Base-by-base conservation (phyloP, 2,113 vertebrate genomes). In the Syrmaticus mikado region DNA sequence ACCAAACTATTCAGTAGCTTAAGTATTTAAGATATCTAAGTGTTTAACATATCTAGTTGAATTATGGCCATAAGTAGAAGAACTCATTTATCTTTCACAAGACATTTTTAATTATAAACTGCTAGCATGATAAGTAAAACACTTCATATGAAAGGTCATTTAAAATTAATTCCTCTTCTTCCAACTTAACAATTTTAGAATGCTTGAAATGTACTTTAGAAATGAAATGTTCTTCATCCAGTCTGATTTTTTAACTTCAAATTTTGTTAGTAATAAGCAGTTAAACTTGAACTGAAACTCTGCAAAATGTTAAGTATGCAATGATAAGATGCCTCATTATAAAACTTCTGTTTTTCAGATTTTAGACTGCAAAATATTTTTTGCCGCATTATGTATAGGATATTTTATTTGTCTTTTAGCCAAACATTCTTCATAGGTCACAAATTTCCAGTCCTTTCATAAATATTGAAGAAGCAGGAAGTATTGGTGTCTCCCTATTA, bases 331-430 rank as follows among this genome's bases (percentile, higher is more conserved):
- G 16, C 4, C 11, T 62, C 20, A 80, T 13, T 53, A 13, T 4
- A 82, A 64, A 85, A 7, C 1, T 60, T 76, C 14, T 32, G 1
- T 5, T 36, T 83, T 79, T 82, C 58, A 14, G 32, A 60, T 68
- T 80, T 80, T 65, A 32, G 22, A 21, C 4, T 46, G 3, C 14
- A 85, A 67, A 7, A 32, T 14, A 4, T 3, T 6, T 21, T 62
- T 84, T 52, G 14, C 6, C 8, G 66, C 3, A 0, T 5, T 34
- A 43, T 11, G 0, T 13, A 1, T 25, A 67, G 8, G 10, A 61
- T 55, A 28, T 13, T 58, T 67, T 7, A 41, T 36, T 48, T 67
- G 13, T 41, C 28, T 6, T 79, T 55, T 41, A 55, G 28, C 9
- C 8, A 55, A 55, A 3, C 2, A 28, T n/a, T 90, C 75, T 79